Evolutionary conservation across 2,113 vertebrate species (phyloP).

Genomic region (Chauna torquata): DNA sequence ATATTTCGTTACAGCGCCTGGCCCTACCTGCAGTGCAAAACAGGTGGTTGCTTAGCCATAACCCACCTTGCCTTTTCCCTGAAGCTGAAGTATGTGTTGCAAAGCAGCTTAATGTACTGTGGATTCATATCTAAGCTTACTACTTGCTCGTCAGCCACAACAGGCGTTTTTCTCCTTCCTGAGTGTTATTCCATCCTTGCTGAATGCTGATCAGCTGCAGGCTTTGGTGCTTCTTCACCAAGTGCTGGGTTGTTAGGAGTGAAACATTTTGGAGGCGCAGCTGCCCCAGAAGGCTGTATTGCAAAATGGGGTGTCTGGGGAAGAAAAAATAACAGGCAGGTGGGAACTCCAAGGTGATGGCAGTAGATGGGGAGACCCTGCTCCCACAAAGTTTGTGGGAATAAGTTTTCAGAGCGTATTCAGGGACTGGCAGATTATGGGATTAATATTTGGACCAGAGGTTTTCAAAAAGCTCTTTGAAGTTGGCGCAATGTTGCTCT

Average conservation of each 20-base stretch:
- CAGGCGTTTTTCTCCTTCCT: background rate
- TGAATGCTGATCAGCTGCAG: background rate
- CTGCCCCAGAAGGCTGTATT: background rate
- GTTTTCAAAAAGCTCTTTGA: background rate
- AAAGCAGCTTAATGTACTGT: background rate
- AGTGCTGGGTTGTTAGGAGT: fast-evolving
- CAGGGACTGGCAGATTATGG: background rate
- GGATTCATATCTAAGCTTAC: background rate
- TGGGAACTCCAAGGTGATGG: background rate
- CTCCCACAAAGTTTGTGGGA: background rate
- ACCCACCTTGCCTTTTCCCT: background rate
- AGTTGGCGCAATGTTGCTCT: background rate
- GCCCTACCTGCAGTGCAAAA: background rate
- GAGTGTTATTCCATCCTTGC: background rate
- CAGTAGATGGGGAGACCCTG: background rate
- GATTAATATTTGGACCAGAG: background rate
- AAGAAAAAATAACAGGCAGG: fast-evolving
- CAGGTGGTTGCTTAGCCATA: fast-evolving
- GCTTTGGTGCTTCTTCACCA: background rate
- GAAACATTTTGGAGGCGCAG: background rate
- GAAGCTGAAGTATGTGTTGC: fast-evolving
- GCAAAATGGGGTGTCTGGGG: background rate
- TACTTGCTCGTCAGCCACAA: background rate
- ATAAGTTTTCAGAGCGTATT: background rate
- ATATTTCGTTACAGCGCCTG: background rate